Percentiles rank a stretch among this genome's conserved stretches.
phyloP scores from a whole-genome alignment of 2,888 invertebrate species.

The Drosophila birchii region DNA sequence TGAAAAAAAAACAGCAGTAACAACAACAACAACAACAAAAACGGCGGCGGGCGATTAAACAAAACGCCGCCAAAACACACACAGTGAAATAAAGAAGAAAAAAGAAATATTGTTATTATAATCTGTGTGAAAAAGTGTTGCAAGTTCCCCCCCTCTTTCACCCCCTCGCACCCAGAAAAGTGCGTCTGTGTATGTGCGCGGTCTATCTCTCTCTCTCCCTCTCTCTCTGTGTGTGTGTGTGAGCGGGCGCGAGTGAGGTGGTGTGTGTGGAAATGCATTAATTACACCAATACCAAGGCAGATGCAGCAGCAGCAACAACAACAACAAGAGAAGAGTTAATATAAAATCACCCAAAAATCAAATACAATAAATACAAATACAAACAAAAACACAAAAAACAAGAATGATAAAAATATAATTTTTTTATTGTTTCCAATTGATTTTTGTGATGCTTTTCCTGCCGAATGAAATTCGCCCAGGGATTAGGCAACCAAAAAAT shows the following conservation, averaged over 20 bases:
- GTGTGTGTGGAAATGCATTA: conserved; percentile 75
- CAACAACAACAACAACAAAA: conserved; percentile 24
- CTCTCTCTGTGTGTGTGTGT: conserved; percentile 42
- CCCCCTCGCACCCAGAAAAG: conserved; percentile 19
- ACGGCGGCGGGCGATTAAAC: conserved; percentile 32
- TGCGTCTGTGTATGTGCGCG: conserved; percentile 52
- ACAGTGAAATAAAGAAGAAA: conserved; percentile 27
- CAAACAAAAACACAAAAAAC: conserved; percentile 63
- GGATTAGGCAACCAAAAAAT: conserved; percentile 42
- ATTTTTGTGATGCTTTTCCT: conserved; percentile 66
- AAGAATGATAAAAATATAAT: conserved; percentile 42
- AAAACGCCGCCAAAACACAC: conserved; percentile 55
- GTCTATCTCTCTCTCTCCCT: conserved; percentile 42
- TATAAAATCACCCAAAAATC: conserved; percentile 22
- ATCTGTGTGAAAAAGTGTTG: conserved; percentile 30
- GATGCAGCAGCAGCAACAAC: conserved; percentile 46
- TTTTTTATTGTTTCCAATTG: conserved; percentile 49
- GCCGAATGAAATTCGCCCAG: conserved; percentile 58
- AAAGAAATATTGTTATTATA: conserved; percentile 29
- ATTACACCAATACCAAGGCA: conserved; percentile 61
- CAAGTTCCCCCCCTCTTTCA: conserved; percentile 31
- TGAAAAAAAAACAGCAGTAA: conserved; percentile 27
- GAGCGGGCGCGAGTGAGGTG: conserved; percentile 48
- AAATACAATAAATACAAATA: conserved; percentile 62
- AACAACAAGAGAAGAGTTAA: conserved; percentile 22